Evolutionary conservation across 2,113 vertebrate genomes (phyloP).

Genomic region (Alectura lathami): DNA sequence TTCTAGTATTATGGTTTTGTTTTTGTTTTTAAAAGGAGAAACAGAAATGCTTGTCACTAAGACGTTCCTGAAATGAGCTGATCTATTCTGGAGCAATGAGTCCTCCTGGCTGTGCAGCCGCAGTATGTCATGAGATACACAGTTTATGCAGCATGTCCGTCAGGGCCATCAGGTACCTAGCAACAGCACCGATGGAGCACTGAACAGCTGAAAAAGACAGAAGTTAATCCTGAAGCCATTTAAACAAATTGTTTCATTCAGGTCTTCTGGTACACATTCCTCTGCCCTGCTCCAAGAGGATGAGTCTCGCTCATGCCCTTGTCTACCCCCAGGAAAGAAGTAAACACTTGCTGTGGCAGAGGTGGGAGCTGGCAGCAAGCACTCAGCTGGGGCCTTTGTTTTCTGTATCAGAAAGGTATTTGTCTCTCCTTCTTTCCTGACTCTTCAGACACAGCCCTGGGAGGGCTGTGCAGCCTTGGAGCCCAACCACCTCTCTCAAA

Average conservation of each 20-base stretch:
- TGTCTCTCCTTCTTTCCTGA: not conserved
- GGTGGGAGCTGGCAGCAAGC: not conserved
- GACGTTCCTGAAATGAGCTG: not conserved
- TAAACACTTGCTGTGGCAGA: not conserved
- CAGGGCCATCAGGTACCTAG: not conserved
- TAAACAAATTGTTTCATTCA: not conserved
- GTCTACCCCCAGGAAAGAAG: not conserved
- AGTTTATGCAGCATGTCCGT: not conserved
- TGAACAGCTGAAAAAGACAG: not conserved
- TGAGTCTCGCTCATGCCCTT: not conserved
- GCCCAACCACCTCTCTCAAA: not conserved
- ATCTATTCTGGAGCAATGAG: not conserved
- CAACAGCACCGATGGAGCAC: not conserved
- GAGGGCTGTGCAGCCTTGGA: not conserved
- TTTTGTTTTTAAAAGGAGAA: not conserved
- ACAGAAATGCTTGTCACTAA: not conserved
- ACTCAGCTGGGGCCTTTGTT: not conserved
- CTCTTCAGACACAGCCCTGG: not conserved
- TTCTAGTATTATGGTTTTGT: not conserved
- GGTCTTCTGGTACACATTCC: not conserved
- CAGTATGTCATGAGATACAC: not conserved
- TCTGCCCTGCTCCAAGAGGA: not conserved
- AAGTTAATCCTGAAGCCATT: not conserved
- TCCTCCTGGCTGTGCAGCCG: not conserved
- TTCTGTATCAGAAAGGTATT: not conserved